A percentile compares a stretch with the other conserved stretches of the same genome.
These are phyloP conservation scores for Eutolmus rufibarbis DNA, from an alignment of 2,888 invertebrate species.

Conservation along the genomic window DNA sequence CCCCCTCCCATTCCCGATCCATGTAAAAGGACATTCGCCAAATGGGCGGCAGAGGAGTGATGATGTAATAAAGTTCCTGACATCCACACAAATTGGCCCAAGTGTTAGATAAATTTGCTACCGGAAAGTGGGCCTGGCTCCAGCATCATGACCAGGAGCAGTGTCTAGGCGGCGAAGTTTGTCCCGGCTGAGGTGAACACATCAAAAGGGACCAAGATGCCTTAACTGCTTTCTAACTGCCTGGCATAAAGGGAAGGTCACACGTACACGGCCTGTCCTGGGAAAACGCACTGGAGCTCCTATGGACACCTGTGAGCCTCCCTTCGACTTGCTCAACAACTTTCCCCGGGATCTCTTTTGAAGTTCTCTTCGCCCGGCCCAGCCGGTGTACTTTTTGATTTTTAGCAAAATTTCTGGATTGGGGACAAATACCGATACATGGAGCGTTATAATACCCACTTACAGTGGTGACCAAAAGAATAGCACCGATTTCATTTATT, in stretches of 20 bases:
- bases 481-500: no score
- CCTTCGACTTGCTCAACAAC: not conserved
- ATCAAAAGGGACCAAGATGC: not conserved
- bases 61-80: constrained; percentile 35
- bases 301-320: not conserved
- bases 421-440: not conserved
- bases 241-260: not conserved
- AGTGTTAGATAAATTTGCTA: constrained; percentile 20
- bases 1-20: not conserved
- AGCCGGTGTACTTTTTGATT: not conserved
- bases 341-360: not conserved
- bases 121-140: not conserved
- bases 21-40: not conserved
- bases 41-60: constrained; percentile 12
- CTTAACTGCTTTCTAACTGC: not conserved
- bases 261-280: not conserved
- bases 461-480: not conserved
- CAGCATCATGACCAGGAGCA: not conserved
- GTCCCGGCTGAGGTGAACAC: not conserved
- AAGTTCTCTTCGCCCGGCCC: not conserved
- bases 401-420: not conserved
- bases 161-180: not conserved
- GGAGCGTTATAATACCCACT: not conserved
- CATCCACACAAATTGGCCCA: constrained; percentile 29
- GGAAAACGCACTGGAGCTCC: not conserved